Conservation (phyloP, 2,797 vertebrate genomes). For the Hipposideros larvatus region DNA sequence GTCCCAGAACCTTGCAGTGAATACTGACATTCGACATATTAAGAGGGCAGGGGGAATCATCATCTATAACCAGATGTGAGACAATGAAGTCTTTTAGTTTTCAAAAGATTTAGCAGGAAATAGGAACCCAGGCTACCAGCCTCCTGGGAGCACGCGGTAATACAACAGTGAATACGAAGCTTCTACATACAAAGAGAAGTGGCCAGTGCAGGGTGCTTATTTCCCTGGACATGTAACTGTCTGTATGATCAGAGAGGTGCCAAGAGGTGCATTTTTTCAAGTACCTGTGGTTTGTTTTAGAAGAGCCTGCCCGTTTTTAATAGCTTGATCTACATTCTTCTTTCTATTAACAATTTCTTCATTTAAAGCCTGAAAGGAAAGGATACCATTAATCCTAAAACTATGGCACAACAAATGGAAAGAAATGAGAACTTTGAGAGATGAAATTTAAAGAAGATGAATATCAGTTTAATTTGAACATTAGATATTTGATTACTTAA, state of each 20-base stretch:
- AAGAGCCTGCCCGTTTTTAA: slow-evolving; percentile 97
- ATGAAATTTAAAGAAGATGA: background rate
- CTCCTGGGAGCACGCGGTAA: background rate
- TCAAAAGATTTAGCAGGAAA: slow-evolving; percentile 65
- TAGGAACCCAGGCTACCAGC: background rate
- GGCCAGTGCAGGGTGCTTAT: background rate
- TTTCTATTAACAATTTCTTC: slow-evolving; percentile 98
- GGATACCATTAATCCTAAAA: slow-evolving; percentile 65
- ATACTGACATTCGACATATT: background rate
- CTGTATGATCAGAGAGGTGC: background rate
- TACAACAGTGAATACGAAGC: background rate
- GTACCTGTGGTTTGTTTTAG: slow-evolving; percentile 99
- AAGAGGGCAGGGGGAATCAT: background rate
- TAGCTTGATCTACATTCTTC: slow-evolving; percentile 98
- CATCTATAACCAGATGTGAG: slow-evolving; percentile 14
- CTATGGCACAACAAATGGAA: background rate
- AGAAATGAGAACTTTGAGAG: slow-evolving; percentile 47
- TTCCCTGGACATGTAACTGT: background rate
- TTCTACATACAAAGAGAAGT: background rate
- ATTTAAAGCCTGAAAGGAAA: slow-evolving; percentile 92
- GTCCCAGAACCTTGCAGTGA: slow-evolving; percentile 19
- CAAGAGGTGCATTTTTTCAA: background rate
- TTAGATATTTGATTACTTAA: slow-evolving; percentile 44
- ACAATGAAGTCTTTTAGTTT: slow-evolving; percentile 50
- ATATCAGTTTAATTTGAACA: background rate